A percentile compares a stretch with the other conserved stretches of the same genome.
Conservation (phyloP, 2,113 vertebrate species). For the Nycticebus coucang region DNA sequence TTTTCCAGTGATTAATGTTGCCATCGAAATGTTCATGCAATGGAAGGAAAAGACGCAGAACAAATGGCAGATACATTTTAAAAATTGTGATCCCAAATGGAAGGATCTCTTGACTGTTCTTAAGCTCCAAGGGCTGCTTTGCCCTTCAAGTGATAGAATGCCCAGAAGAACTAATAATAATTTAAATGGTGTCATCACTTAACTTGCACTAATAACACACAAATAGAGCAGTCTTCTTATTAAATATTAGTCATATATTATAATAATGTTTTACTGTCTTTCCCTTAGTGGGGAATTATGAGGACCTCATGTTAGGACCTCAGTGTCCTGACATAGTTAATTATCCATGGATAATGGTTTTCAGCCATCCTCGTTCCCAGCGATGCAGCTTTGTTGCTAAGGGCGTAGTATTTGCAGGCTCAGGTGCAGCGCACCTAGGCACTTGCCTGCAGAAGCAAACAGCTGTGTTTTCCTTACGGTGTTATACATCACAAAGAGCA, state of each 20-base stretch:
- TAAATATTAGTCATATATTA: conserved; percentile 81
- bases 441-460: conserved; percentile 80
- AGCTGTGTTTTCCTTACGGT: conserved; percentile 86
- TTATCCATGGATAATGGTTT: conserved; percentile 88
- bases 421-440: conserved; percentile 81
- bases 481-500: conserved; percentile 84
- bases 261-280: conserved; percentile 81
- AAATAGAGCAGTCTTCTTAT: conserved; percentile 72
- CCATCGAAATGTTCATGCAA: not conserved
- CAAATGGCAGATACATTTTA: not conserved
- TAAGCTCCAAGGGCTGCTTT: conserved; percentile 22
- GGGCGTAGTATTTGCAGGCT: conserved; percentile 81
- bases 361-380: conserved; percentile 73
- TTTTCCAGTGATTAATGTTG: not conserved
- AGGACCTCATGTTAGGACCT: conserved; percentile 85
- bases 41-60: not conserved
- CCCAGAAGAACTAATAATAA: conserved; percentile 44
- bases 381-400: conserved; percentile 74
- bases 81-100: conserved; percentile 51
- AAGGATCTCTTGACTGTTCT: conserved; percentile 27
- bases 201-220: conserved; percentile 72
- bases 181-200: conserved; percentile 16
- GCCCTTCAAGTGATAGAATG: conserved; percentile 50
- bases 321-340: conserved; percentile 86
- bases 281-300: conserved; percentile 82